Conservation (phyloP, 2,797 vertebrate species). For the Steatocranus sp. region DNA sequence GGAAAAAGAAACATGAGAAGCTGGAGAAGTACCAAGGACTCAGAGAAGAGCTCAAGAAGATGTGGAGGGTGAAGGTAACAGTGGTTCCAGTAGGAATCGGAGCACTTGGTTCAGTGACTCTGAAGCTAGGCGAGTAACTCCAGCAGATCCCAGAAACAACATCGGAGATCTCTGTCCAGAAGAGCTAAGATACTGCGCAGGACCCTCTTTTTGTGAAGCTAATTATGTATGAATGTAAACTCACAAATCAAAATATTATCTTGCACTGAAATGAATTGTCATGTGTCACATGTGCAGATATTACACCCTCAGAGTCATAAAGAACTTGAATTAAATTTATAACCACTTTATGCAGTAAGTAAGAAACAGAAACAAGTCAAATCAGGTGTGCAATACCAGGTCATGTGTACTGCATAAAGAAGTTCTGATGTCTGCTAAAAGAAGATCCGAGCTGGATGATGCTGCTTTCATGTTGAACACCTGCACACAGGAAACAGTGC, state of each 20-base stretch:
- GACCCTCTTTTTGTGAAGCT: background rate
- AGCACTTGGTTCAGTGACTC: slow-evolving; percentile 2
- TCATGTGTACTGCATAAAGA: background rate
- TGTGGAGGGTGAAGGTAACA: background rate
- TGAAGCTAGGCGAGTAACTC: background rate
- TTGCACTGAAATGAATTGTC: background rate
- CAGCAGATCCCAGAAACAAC: background rate
- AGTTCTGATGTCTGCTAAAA: background rate
- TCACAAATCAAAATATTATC: background rate
- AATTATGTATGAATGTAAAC: background rate
- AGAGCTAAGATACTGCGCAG: background rate
- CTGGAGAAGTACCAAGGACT: background rate
- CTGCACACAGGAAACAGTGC: background rate
- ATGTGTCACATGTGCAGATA: background rate
- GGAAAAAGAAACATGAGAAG: background rate
- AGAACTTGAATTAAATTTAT: background rate
- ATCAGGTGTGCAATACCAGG: background rate
- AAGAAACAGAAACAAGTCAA: background rate
- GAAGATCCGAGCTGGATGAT: background rate
- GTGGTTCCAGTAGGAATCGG: rapidly evolving
- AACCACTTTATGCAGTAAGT: background rate
- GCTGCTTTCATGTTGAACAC: background rate
- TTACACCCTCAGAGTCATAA: background rate
- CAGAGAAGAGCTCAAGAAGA: background rate
- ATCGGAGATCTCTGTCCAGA: background rate